These are phyloP conservation scores for Caenorhabditis briggsae DNA, from an alignment of 1,140 invertebrate genomes.

Conservation along the genomic window DNA sequence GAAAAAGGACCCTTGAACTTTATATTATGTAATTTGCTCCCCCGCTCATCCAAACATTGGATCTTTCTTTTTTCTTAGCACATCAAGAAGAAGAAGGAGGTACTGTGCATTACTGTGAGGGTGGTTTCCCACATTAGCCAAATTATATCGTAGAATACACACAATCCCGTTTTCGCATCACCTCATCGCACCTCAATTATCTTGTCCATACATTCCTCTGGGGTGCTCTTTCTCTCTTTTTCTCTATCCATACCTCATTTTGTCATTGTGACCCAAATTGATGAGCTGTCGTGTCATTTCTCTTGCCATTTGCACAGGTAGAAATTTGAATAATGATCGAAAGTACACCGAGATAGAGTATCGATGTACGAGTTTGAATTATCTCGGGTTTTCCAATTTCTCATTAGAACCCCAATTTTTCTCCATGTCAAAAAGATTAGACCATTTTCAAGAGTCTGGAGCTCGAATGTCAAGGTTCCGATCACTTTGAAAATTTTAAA, in stretches of 20 bases:
- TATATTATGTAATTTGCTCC: slow-evolving; percentile 37
- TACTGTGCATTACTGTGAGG: slow-evolving; percentile 11
- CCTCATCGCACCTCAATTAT: slow-evolving; percentile 41
- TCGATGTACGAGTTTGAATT: too few species aligned
- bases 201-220: not conserved
- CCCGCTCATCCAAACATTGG: slow-evolving; percentile 9
- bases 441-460: too few species aligned
- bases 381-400: too few species aligned
- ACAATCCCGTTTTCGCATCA: slow-evolving; percentile 32
- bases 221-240: not conserved
- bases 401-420: too few species aligned
- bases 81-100: not conserved
- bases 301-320: too few species aligned
- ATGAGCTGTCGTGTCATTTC: too few species aligned
- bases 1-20: slow-evolving; percentile 40
- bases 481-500: too few species aligned
- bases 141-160: slow-evolving; percentile 13
- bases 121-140: slow-evolving; percentile 37
- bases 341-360: too few species aligned
- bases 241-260: not conserved
- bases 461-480: too few species aligned
- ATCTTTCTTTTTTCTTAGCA: not conserved
- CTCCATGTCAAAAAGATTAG: too few species aligned
- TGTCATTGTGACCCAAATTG: not conserved
- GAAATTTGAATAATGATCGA: too few species aligned